Evolutionary conservation across 2,888 invertebrate genomes (phyloP).

Genomic region (Yponomeuta cagnagella): DNA sequence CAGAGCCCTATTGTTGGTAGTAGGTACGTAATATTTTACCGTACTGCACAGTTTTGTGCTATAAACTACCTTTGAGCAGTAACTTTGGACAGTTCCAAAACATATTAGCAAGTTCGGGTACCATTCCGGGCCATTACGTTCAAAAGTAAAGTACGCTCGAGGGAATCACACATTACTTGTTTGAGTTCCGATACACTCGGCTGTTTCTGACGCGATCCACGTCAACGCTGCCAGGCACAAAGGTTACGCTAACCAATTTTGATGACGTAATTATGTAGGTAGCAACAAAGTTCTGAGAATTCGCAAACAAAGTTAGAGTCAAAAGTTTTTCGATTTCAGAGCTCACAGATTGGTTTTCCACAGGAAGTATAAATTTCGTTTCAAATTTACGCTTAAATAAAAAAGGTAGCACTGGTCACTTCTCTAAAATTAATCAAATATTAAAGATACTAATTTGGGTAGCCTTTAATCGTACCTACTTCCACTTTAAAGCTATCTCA

Average conservation of each 20-base stretch:
- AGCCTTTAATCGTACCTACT: too few species aligned
- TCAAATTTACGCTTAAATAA: neutral
- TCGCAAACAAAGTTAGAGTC: neutral
- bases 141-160: slow-evolving; percentile 21
- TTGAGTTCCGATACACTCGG: neutral
- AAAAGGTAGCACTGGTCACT: neutral
- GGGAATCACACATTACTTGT: slow-evolving; percentile 9
- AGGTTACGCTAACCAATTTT: neutral
- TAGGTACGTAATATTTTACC: neutral
- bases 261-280: slow-evolving; percentile 1
- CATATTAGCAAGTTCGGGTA: slow-evolving; percentile 23
- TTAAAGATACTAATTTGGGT: too few species aligned
- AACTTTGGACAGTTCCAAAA: slow-evolving; percentile 14
- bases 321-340: slow-evolving; percentile 1
- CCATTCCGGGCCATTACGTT: slow-evolving; percentile 21
- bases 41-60: neutral
- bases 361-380: neutral
- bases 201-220: neutral
- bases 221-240: neutral
- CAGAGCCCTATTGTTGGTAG: neutral
- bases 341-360: neutral
- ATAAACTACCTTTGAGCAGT: neutral
- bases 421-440: neutral
- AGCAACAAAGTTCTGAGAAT: neutral
- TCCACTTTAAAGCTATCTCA: too few species aligned